phyloP scores from a whole-genome alignment of 1,140 invertebrate species.

The Sesamia nonagrioides region DNA sequence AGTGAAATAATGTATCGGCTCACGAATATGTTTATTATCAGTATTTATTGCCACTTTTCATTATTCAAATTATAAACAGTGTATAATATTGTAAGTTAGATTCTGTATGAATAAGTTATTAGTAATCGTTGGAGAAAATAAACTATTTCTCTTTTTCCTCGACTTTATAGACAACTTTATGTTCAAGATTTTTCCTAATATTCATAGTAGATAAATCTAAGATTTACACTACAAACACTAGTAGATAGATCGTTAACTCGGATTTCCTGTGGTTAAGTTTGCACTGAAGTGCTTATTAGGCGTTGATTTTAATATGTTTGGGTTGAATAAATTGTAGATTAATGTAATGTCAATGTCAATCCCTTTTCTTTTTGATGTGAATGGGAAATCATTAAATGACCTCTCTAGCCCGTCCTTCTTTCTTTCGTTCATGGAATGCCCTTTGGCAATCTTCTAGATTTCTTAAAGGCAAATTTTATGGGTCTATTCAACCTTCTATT shows the following conservation, averaged over 20 bases:
- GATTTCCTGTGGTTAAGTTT: neutral
- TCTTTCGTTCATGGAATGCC: too few relatives aligned
- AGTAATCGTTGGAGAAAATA: neutral
- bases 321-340: too few relatives aligned
- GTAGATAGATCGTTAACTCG: neutral
- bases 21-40: slow-evolving; percentile 21
- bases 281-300: neutral
- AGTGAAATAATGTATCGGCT: neutral
- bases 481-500: too few relatives aligned
- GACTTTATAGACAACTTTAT: neutral
- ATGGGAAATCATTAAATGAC: too few relatives aligned
- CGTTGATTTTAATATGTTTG: neutral
- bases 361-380: too few relatives aligned
- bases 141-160: neutral
- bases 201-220: neutral
- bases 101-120: slow-evolving; percentile 4
- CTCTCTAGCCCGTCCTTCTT: too few relatives aligned
- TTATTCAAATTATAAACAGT: slow-evolving; percentile 28
- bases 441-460: too few relatives aligned
- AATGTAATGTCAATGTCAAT: too few relatives aligned
- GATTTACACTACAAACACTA: neutral
- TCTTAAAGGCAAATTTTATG: too few relatives aligned
- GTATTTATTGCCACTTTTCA: slow-evolving; percentile 35
- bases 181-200: neutral
- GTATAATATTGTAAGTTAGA: slow-evolving; percentile 10